Evolutionary conservation across 2,113 vertebrate species (phyloP).

Genomic region (Ovis canadensis): DNA sequence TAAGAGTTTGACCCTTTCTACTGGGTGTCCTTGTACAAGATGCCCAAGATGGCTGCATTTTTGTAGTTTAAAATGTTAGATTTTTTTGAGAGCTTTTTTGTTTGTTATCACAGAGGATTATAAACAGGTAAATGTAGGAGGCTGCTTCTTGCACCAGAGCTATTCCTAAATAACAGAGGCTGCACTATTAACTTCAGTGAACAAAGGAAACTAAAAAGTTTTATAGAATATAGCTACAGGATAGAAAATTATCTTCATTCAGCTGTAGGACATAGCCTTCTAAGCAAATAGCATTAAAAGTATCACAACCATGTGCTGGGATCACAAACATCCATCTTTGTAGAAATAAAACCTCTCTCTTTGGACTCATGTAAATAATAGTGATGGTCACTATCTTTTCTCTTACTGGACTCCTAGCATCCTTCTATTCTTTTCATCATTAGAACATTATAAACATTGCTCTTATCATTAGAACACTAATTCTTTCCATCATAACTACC

Average conservation of each 20-base stretch:
- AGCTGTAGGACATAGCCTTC: background rate
- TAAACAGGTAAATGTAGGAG: background rate
- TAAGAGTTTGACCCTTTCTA: background rate
- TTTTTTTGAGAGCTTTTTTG: background rate
- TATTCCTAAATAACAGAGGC: background rate
- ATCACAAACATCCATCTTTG: background rate
- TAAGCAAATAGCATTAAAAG: background rate
- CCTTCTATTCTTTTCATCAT: background rate
- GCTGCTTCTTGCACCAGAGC: background rate
- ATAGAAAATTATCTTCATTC: background rate
- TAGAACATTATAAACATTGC: background rate
- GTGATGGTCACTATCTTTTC: background rate
- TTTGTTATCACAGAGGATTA: background rate
- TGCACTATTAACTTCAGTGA: background rate
- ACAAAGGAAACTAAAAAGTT: background rate
- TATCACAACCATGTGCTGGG: background rate
- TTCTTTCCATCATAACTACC: background rate
- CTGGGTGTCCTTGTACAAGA: background rate
- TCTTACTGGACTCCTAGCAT: background rate
- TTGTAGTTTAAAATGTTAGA: background rate
- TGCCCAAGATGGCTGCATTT: background rate
- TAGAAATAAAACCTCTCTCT: background rate
- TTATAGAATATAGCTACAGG: background rate
- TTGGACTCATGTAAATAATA: background rate
- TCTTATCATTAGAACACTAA: background rate